Base-by-base conservation (phyloP, 2,113 vertebrate genomes). In the Morone chrysops region DNA sequence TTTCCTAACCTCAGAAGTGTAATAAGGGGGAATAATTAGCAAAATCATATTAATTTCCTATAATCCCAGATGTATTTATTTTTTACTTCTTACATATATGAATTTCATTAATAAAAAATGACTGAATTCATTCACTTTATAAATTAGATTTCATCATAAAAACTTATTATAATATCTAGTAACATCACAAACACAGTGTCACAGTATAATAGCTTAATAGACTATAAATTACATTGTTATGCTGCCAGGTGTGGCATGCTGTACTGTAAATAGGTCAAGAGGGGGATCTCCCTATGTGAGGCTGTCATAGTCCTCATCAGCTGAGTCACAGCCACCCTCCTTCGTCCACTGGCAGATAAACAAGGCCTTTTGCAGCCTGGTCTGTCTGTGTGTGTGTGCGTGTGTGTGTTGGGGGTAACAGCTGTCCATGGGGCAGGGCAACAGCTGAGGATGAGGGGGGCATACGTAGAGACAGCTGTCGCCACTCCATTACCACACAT, bases 391-490 rank as follows among this genome's bases (percentile, higher is more conserved):
- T 51, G 10, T 51, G 76, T 70, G 72, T 78, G 48, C 82, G 89
- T 83, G 90, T 92, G 90, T 92, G 36, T 79, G 88, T 90, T 85
- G 90, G 92, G 93, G 91, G 91, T 91, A 96, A 96, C 97, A 98
- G 98, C 97, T 99, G 97, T 96, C 95, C 93, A 87, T 89, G 92
- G 95, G 95, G 96, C 95, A 95, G 96, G 96, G 95, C 96, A 96
- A 96, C 97, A 98, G 96, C 97, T 97, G 98, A 98, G 94, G 95
- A 94, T 90, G 94, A 93, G 91, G 90, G 93, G 93, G 91, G 94
- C 92, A 93, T 92, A 94, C 94, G 93, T 90, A 80, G 85, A 87
- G 95, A 96, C 94, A 96, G 96, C 96, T 97, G 97, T 96, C 94
- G 83, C 93, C 92, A 96, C 94, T 93, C 95, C 94, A 93, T 95